Conservation (phyloP, 2,888 invertebrate genomes). For the Acrocyrtus sp. region DNA sequence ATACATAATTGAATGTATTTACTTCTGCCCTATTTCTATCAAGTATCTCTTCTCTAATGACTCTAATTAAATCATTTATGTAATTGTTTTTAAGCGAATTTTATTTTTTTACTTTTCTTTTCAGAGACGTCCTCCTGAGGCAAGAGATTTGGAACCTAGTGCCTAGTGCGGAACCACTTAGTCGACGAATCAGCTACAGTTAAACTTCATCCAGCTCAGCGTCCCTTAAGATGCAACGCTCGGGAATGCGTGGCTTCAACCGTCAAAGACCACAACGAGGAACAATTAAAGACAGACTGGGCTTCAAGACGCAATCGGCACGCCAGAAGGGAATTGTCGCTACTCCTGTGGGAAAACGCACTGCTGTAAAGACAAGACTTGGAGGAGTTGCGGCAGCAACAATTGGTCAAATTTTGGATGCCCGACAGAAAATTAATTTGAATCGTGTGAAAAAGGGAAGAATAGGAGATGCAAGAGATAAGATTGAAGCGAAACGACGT, state of each 20-base stretch:
- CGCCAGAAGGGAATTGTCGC: conserved; percentile 23
- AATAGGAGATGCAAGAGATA: conserved; percentile 59
- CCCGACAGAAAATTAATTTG: conserved; percentile 62
- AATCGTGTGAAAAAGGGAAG: conserved; percentile 60
- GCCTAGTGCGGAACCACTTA: too few species aligned
- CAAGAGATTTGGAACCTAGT: too few species aligned
- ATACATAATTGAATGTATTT: too few species aligned
- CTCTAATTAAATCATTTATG: too few species aligned
- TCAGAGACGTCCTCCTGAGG: too few species aligned
- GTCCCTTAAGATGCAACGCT: conserved; percentile 46
- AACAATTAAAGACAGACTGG: conserved; percentile 41
- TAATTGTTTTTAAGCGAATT: too few species aligned
- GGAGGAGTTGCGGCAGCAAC: conserved; percentile 47
- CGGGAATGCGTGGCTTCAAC: conserved; percentile 42
- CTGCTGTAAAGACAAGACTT: conserved; percentile 34
- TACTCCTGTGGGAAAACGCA: conserved; percentile 20
- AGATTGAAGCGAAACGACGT: conserved; percentile 59
- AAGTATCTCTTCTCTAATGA: too few species aligned
- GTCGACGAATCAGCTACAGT: too few species aligned
- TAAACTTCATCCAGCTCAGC: too few species aligned
- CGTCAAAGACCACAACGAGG: conserved; percentile 15
- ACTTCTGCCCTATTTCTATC: too few species aligned
- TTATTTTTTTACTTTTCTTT: too few species aligned
- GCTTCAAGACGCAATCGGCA: conserved; percentile 34
- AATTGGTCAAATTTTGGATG: conserved; percentile 55